Percentiles rank a stretch among this genome's conserved stretches.
Evolutionary conservation across 2,797 vertebrate genomes (phyloP).

Genomic region (Paratrypauchen microcephalus): DNA sequence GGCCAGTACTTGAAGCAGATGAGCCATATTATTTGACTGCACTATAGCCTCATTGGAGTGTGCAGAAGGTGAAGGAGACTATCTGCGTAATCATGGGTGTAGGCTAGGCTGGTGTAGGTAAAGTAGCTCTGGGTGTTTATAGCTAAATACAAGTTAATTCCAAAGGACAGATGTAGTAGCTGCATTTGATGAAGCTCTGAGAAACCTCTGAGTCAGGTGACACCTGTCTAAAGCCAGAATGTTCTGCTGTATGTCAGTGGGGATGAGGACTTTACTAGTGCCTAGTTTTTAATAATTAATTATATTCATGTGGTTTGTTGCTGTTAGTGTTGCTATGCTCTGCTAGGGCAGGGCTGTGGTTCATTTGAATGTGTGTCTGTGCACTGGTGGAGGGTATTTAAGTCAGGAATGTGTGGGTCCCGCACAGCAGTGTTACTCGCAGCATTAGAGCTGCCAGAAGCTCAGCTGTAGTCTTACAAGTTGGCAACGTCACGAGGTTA

Average conservation of each 20-base stretch:
- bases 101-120: background rate
- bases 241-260: background rate
- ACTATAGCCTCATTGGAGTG: background rate
- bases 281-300: conserved; percentile 12
- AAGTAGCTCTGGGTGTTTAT: background rate
- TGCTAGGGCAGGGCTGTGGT: background rate
- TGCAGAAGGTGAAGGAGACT: background rate
- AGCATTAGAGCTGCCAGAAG: conserved; percentile 53
- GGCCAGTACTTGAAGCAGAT: background rate
- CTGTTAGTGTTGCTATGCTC: background rate
- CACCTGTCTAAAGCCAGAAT: background rate
- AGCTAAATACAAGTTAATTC: background rate
- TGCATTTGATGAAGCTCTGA: background rate
- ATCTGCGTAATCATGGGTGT: background rate
- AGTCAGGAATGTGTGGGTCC: conserved; percentile 37
- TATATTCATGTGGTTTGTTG: background rate
- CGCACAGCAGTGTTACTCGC: conserved; percentile 47
- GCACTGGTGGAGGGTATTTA: conserved; percentile 41
- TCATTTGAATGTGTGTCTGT: conserved; percentile 24
- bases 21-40: background rate
- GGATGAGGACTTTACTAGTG: background rate
- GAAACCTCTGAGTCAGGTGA: background rate
- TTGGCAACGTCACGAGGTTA: conserved; percentile 79
- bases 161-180: background rate
- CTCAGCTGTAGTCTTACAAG: conserved; percentile 68